Evolutionary conservation across 2,113 vertebrate species (phyloP).

Genomic region (Calyptomena viridis): DNA sequence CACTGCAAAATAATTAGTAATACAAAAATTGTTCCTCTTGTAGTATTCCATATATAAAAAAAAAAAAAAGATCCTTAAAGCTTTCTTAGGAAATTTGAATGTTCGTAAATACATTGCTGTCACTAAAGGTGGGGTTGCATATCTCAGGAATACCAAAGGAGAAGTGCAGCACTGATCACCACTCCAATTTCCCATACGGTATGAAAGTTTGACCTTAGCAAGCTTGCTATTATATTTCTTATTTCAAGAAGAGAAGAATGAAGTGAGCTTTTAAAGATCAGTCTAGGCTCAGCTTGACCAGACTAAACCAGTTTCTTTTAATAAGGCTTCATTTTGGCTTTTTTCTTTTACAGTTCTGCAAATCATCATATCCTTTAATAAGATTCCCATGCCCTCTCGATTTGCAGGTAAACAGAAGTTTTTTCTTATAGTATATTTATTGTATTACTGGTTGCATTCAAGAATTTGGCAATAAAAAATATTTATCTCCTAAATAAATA

Average conservation of each 20-base stretch:
- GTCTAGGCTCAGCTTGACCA: conserved; percentile 17
- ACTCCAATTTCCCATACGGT: neutral
- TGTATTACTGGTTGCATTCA: neutral
- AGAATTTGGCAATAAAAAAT: neutral
- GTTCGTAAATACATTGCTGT: neutral
- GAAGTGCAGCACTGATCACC: neutral
- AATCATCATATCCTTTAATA: neutral
- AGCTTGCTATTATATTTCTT: conserved; percentile 7
- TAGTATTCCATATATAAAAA: neutral
- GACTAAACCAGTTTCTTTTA: conserved; percentile 29
- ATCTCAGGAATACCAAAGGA: neutral
- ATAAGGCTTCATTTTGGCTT: conserved; percentile 41
- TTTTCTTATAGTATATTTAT: neutral
- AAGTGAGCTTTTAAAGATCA: conserved; percentile 48
- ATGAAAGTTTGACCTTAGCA: conserved; percentile 35
- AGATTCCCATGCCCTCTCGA: neutral
- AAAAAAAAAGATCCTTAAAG: neutral
- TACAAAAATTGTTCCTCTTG: neutral
- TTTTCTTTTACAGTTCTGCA: conserved; percentile 24
- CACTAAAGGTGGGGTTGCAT: neutral
- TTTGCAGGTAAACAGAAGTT: neutral
- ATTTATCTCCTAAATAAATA: neutral
- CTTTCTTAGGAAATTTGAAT: neutral
- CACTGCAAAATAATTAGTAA: neutral
- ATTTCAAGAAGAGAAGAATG: conserved; percentile 31